Conservation (phyloP, 2,797 vertebrate genomes). For the Amblyopsis hoosieri region DNA sequence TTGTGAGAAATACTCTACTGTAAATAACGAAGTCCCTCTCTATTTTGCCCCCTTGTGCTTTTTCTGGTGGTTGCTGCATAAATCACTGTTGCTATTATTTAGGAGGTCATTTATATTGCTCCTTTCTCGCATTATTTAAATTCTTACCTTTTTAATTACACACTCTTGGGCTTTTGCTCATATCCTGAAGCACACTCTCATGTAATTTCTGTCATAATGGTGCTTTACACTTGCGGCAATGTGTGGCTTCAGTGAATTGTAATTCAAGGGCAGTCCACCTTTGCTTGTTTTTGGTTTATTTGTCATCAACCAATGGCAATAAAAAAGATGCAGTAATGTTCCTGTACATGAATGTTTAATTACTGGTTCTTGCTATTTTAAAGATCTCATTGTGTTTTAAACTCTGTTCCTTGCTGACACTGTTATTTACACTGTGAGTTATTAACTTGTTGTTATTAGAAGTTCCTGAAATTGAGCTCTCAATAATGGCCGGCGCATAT, state of each 20-base stretch:
- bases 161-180: conserved; percentile 48
- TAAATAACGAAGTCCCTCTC: conserved; percentile 26
- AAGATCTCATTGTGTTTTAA: conserved; percentile 1
- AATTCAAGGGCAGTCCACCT: conserved; percentile 35
- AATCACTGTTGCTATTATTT: conserved; percentile 58
- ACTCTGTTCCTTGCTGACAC: background rate
- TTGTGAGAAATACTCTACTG: conserved; percentile 1
- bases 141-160: conserved; percentile 72
- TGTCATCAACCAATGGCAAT: conserved; percentile 43
- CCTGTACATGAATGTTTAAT: conserved; percentile 9
- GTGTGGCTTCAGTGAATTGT: conserved; percentile 21
- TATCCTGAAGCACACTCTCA: conserved; percentile 49
- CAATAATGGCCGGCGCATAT: background rate
- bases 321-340: conserved; percentile 19
- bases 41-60: background rate
- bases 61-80: conserved; percentile 32
- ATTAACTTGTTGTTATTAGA: background rate
- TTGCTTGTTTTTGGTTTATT: conserved; percentile 10
- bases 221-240: conserved; percentile 32
- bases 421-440: background rate
- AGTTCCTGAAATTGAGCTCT: background rate
- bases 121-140: conserved; percentile 57
- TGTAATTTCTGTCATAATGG: conserved; percentile 65
- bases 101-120: conserved; percentile 55
- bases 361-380: background rate